phyloP scores from a whole-genome alignment of 2,113 vertebrate species.

The Lates calcarifer region DNA sequence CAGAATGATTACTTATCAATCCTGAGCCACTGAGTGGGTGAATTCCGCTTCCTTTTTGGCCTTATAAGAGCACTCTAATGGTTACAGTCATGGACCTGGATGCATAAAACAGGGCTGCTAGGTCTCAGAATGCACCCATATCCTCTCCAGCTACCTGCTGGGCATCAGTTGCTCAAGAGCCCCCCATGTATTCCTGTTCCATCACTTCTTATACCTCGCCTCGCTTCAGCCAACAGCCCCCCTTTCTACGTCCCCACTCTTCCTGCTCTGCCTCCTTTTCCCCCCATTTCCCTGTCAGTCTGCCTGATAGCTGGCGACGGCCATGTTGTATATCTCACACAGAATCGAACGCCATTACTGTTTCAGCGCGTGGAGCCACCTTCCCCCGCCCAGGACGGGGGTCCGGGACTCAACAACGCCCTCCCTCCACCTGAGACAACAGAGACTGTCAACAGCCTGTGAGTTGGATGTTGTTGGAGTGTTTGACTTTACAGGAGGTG shows the following conservation, averaged over 20 bases:
- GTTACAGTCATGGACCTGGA: constrained; percentile 10
- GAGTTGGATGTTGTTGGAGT: constrained; percentile 75
- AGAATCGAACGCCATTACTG: constrained; percentile 98
- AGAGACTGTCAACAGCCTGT: constrained; percentile 86
- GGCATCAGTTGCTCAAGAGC: constrained; percentile 57
- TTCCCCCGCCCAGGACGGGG: constrained; percentile 90
- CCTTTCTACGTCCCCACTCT: constrained; percentile 52
- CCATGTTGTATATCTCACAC: constrained; percentile 87
- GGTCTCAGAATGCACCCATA: constrained; percentile 33
- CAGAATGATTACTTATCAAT: constrained; percentile 7
- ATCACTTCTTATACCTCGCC: constrained; percentile 46
- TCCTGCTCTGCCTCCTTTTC: constrained; percentile 74
- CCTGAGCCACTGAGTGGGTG: constrained; percentile 7
- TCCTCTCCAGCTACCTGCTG: constrained; percentile 51
- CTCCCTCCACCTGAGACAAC: constrained; percentile 85
- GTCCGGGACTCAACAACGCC: constrained; percentile 86
- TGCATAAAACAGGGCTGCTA: not conserved
- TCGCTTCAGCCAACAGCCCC: constrained; percentile 41
- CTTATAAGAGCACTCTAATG: not conserved
- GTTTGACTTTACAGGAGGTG: not conserved
- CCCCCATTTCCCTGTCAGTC: constrained; percentile 83
- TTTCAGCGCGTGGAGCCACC: constrained; percentile 97
- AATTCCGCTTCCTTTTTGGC: constrained; percentile 8
- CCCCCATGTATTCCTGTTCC: constrained; percentile 22
- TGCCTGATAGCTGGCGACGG: constrained; percentile 87